These are phyloP conservation scores for Misgurnus mizolepis DNA, from an alignment of 2,113 vertebrate species.

Conservation along the genomic window DNA sequence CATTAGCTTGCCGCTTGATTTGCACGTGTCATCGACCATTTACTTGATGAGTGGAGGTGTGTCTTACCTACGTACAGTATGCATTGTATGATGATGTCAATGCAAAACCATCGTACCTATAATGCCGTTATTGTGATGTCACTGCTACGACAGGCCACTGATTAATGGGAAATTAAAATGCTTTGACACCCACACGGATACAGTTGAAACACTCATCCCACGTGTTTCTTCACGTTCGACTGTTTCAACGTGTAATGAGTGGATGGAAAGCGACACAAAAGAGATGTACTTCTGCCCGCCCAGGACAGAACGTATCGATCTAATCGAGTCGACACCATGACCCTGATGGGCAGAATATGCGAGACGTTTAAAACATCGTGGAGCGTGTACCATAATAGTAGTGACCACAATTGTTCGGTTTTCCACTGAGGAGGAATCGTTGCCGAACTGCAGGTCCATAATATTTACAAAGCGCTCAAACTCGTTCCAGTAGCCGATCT, in stretches of 20 bases:
- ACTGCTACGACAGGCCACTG: constrained; percentile 86
- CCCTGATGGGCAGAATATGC: constrained; percentile 84
- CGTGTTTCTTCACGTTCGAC: constrained; percentile 55
- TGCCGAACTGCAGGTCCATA: constrained; percentile 89
- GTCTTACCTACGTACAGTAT: constrained; percentile 75
- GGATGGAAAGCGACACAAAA: constrained; percentile 83
- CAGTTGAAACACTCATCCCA: constrained; percentile 79
- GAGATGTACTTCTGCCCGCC: constrained; percentile 82
- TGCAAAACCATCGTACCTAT: constrained; percentile 66
- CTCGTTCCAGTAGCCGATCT: constrained; percentile 99
- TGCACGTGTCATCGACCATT: constrained; percentile 79
- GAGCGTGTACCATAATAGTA: constrained; percentile 97
- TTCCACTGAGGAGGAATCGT: constrained; percentile 93
- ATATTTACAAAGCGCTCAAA: constrained; percentile 95
- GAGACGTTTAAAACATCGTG: constrained; percentile 79
- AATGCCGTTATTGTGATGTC: constrained; percentile 86
- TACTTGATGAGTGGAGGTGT: constrained; percentile 81
- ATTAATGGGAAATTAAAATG: constrained; percentile 81
- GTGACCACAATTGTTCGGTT: constrained; percentile 99
- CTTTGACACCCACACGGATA: constrained; percentile 84
- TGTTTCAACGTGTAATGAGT: constrained; percentile 85
- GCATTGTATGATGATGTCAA: constrained; percentile 77
- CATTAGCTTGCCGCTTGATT: constrained; percentile 66
- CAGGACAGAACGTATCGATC: constrained; percentile 82
- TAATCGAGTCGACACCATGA: constrained; percentile 78